These are phyloP conservation scores for Ianthella basta DNA, from an alignment of 37 sponge, comb jelly and placozoan genomes.

Conservation along the genomic window DNA sequence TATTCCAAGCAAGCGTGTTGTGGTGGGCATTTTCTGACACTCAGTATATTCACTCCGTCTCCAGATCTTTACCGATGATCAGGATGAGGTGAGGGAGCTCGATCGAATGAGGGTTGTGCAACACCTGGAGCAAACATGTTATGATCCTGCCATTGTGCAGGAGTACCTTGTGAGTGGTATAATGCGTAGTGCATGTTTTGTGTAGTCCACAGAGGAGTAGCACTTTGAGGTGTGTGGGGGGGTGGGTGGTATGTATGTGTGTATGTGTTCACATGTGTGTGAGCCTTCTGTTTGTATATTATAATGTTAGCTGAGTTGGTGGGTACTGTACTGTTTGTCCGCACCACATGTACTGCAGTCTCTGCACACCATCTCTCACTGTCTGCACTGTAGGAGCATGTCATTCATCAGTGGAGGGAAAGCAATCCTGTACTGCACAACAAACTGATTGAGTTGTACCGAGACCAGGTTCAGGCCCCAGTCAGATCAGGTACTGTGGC, in stretches of 20 bases:
- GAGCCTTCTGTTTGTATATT: background rate
- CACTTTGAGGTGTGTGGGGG: no score
- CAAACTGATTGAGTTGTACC: constrained; percentile 63
- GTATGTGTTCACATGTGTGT: background rate
- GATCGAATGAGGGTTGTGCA: constrained; percentile 61
- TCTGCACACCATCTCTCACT: background rate
- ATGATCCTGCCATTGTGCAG: constrained; percentile 32
- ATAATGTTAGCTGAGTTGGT: no score
- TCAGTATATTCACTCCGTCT: background rate
- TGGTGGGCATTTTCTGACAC: no score
- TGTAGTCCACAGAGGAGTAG: background rate
- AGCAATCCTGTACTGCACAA: constrained; percentile 65
- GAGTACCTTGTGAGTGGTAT: constrained; percentile 73
- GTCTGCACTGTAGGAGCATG: constrained; percentile 71
- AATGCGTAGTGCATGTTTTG: background rate
- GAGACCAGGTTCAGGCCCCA: background rate
- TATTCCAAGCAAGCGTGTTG: no score
- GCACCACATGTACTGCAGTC: background rate
- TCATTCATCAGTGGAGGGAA: constrained; percentile 71
- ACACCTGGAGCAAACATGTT: constrained; percentile 40
- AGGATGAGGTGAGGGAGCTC: constrained; percentile 59
- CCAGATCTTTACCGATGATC: constrained; percentile 84
- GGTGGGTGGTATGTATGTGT: background rate
- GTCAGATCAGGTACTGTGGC: background rate
- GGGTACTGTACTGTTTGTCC: background rate